phyloP scores from a whole-genome alignment of 2,113 vertebrate species.

The Dromas ardeola region DNA sequence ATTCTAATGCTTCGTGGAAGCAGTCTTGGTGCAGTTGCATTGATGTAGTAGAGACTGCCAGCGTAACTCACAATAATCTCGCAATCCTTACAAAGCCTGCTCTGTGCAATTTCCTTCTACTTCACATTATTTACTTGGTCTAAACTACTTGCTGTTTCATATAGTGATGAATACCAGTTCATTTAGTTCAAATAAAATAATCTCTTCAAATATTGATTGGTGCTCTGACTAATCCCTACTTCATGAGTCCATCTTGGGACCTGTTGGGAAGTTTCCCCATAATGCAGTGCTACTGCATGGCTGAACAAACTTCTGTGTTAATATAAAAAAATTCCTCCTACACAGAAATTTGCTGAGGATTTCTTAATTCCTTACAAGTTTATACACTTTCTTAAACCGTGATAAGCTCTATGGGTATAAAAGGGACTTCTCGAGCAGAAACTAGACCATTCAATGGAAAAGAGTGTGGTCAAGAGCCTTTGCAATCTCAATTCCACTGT shows the following conservation, averaged over 20 bases:
- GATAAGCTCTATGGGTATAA: background rate
- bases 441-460: background rate
- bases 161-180: constrained; percentile 44
- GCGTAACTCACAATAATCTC: constrained; percentile 40
- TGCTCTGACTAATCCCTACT: constrained; percentile 3
- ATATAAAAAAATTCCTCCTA: background rate
- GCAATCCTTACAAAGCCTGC: constrained; percentile 51
- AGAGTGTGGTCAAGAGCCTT: background rate
- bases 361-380: background rate
- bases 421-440: background rate
- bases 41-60: constrained; percentile 50
- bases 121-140: constrained; percentile 53
- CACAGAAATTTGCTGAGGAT: background rate
- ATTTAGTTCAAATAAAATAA: constrained; percentile 58
- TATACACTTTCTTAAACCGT: background rate
- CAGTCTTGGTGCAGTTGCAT: background rate
- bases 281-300: background rate
- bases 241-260: background rate
- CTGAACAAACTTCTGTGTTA: background rate
- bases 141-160: constrained; percentile 44
- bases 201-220: constrained; percentile 35
- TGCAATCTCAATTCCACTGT: background rate
- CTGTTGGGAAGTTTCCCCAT: background rate
- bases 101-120: constrained; percentile 37
- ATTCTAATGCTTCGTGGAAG: background rate